Conservation (phyloP, 2,113 vertebrate species). For the Heliornis fulica region DNA sequence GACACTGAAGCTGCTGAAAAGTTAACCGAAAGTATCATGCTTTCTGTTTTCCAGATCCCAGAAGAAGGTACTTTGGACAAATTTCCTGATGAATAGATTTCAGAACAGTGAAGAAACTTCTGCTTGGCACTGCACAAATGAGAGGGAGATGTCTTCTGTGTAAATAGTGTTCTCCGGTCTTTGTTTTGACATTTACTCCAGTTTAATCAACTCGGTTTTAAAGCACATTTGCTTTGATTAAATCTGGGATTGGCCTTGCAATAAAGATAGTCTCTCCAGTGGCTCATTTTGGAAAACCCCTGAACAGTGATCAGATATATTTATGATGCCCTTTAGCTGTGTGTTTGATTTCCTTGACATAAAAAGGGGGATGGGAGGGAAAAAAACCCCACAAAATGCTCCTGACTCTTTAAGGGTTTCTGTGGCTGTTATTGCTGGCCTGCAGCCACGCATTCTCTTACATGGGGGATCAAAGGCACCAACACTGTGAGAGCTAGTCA, state of each 20-base stretch:
- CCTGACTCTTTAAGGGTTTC: conserved; percentile 57
- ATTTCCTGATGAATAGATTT: not conserved
- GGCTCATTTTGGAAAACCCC: conserved; percentile 36
- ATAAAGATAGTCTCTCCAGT: conserved; percentile 57
- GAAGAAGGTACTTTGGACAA: not conserved
- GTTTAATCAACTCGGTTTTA: conserved; percentile 61
- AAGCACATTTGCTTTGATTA: conserved; percentile 64
- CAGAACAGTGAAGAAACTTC: not conserved
- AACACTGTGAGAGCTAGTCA: conserved; percentile 24
- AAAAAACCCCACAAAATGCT: not conserved
- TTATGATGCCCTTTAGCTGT: conserved; percentile 69
- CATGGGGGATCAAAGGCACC: conserved; percentile 59
- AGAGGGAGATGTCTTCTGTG: not conserved
- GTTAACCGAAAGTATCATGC: not conserved
- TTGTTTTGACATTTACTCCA: conserved; percentile 44
- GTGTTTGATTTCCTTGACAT: conserved; percentile 69
- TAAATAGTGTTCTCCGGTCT: conserved; percentile 17
- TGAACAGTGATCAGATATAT: conserved; percentile 66
- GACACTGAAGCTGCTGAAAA: not conserved
- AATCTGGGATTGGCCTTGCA: conserved; percentile 51
- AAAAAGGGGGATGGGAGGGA: not conserved
- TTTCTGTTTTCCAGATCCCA: not conserved
- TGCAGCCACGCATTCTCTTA: conserved; percentile 59
- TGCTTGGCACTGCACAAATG: not conserved
- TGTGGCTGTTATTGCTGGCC: conserved; percentile 60